A percentile compares a stretch with the other conserved stretches of the same genome.
Conservation (phyloP, 2,113 vertebrate species). For the Protobothrops mucrosquamatus region DNA sequence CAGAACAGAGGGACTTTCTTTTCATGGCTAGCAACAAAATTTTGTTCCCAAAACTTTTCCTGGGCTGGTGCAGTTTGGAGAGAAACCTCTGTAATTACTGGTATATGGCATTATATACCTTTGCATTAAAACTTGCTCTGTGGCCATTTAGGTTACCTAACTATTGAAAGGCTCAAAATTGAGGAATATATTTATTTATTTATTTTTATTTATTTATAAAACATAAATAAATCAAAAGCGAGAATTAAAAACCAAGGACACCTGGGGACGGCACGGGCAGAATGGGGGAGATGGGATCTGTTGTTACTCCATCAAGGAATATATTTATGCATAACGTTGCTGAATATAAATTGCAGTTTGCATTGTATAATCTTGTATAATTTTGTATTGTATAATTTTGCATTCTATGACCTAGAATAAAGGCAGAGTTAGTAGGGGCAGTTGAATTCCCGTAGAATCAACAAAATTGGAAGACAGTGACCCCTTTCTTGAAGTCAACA, state of each 20-base stretch:
- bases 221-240: neutral
- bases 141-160: neutral
- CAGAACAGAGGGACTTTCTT: conserved; percentile 18
- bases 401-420: neutral
- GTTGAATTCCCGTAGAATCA: neutral
- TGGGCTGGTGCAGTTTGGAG: neutral
- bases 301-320: neutral
- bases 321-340: neutral
- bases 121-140: neutral
- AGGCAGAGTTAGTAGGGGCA: neutral
- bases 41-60: conserved; percentile 18
- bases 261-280: neutral
- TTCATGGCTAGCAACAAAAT: conserved; percentile 29
- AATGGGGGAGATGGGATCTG: neutral
- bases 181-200: neutral
- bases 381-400: neutral
- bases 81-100: neutral
- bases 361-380: neutral
- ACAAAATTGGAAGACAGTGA: neutral
- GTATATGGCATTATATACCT: conserved; percentile 5
- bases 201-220: no score
- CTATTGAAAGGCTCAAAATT: neutral
- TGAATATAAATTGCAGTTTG: neutral
- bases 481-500: neutral
- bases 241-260: neutral